These are phyloP conservation scores for Dipodomys spectabilis DNA, from an alignment of 2,113 vertebrate species.

Conservation along the genomic window DNA sequence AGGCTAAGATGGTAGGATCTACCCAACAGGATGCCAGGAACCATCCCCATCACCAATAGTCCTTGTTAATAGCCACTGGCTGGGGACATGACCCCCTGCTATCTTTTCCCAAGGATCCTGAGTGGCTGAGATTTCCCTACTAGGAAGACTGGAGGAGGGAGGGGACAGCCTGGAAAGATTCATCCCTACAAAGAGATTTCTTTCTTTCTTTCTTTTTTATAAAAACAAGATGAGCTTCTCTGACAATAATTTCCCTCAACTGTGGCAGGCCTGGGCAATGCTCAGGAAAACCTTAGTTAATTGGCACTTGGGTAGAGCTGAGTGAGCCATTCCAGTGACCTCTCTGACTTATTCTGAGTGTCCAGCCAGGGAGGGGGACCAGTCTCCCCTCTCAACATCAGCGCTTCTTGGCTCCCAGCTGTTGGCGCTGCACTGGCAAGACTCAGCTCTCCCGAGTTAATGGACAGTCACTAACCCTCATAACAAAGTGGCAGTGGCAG, in stretches of 20 bases:
- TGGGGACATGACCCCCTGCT: not conserved
- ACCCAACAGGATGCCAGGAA: not conserved
- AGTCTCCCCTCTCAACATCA: conserved; percentile 13
- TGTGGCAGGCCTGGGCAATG: conserved; percentile 41
- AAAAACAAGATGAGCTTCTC: conserved; percentile 54
- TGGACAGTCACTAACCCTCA: conserved; percentile 77
- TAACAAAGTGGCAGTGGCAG: not conserved
- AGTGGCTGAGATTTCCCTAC: not conserved
- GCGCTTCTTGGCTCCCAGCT: conserved; percentile 69
- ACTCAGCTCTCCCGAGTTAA: conserved; percentile 75
- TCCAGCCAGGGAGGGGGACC: conserved; percentile 14
- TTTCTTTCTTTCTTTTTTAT: not conserved
- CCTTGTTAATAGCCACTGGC: not conserved
- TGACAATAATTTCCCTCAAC: conserved; percentile 72
- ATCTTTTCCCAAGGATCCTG: conserved; percentile 6
- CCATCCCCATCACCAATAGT: not conserved
- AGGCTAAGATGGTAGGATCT: not conserved
- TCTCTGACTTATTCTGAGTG: conserved; percentile 17
- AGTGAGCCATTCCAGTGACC: conserved; percentile 67
- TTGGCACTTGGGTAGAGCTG: conserved; percentile 69
- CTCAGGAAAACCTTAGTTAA: conserved; percentile 76
- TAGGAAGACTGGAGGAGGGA: conserved; percentile 8
- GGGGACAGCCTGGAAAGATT: conserved; percentile 38
- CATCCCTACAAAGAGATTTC: conserved; percentile 12
- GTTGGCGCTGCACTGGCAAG: conserved; percentile 62